Conservation (phyloP, 2,797 vertebrate genomes). For the Xiphophorus birchmanni region DNA sequence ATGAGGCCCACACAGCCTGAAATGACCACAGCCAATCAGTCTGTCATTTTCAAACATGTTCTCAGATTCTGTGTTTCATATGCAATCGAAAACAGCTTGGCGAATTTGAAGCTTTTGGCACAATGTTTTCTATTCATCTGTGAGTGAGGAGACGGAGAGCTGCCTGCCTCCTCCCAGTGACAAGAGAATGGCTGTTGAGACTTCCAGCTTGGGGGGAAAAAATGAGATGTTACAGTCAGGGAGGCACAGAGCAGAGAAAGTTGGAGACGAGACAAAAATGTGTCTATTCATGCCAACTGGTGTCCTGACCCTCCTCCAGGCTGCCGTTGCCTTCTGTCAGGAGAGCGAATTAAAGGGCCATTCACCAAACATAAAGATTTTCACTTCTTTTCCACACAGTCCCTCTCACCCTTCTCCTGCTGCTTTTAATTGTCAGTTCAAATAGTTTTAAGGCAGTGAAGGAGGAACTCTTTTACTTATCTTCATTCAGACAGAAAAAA, state of each 20-base stretch:
- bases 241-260: constrained; percentile 74
- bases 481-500: constrained; percentile 22
- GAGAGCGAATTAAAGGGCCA: constrained; percentile 76
- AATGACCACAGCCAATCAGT: constrained; percentile 77
- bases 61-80: constrained; percentile 72
- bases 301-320: constrained; percentile 81
- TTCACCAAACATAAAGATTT: constrained; percentile 66
- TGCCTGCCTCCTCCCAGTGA: constrained; percentile 71
- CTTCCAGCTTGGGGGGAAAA: constrained; percentile 70
- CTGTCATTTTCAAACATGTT: constrained; percentile 73
- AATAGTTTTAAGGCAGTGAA: constrained; percentile 31
- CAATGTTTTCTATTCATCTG: constrained; percentile 77
- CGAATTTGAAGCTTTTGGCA: constrained; percentile 65
- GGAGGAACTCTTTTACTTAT: constrained; percentile 17
- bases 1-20: constrained; percentile 73
- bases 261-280: constrained; percentile 81
- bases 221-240: constrained; percentile 76
- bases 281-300: constrained; percentile 80
- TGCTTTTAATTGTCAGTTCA: constrained; percentile 33
- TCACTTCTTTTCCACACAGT: constrained; percentile 43
- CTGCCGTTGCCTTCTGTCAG: constrained; percentile 79
- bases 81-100: constrained; percentile 73
- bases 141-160: constrained; percentile 69
- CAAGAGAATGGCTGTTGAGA: constrained; percentile 77
- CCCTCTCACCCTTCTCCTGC: constrained; percentile 16